Evolutionary conservation across 2,888 invertebrate species (phyloP), one percentile per base, ranked within the genome.

Genomic region (Dermolepida albohirtum): DNA sequence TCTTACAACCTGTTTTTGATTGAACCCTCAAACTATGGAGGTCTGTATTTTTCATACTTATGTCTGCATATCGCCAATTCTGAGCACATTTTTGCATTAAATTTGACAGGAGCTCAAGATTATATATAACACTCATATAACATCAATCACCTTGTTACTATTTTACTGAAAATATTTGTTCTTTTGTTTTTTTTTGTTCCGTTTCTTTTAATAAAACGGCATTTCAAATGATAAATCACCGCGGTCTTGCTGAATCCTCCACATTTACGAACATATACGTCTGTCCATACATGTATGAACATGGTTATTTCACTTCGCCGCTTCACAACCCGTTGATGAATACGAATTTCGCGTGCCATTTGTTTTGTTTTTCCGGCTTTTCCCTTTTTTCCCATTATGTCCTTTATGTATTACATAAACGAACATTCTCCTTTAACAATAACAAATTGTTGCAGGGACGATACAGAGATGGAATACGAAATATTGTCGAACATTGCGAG

Each of bases 381-480:
- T 59, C 50, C 34, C 27, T n/a, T 12, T 29, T 16, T 16, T 12
- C 11, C 14, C 41, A 27, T 50, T 49, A 41, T 22, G 50, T 41
- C 59, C 49, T 66, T 63, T 49, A 17, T 49, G 10, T 40, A 55
- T 41, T 40, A 12, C 16, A 16, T 22, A n/a, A 27, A 22, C 27
- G 5, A 11, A 34, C 49, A n/a, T 49, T 22, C 16, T 22, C 0
- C 41, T 52, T 17, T 62, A 62, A 62, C 34, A 49, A 62, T 62
- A 62, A 34, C 47, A 47, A 62, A 47, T 55, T 68, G 50, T 64
- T 64, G 22, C 79, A 91, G 90, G 78, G 88, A 87, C 75, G 89
- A 89, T 0, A 86, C 86, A n/a, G 90, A 90, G 78, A 82, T 89
- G 76, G 89, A 90, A 79, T 90, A 89, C 81, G 86, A 86, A 75